Conservation (phyloP, 2,888 invertebrate genomes). For the Laothoe populi region DNA sequence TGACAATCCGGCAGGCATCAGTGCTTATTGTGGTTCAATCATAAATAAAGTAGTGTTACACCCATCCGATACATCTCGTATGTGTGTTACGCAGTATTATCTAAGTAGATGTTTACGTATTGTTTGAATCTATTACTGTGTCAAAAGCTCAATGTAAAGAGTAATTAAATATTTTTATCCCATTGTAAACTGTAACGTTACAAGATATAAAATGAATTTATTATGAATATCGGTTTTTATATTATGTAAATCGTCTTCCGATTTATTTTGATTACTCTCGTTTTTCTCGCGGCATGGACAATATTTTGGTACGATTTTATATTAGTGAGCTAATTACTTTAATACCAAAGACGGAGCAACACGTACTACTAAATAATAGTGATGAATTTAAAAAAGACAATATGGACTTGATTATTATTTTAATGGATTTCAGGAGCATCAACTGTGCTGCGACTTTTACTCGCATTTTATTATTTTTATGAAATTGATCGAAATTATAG, state of each 20-base stretch:
- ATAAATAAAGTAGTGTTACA: constrained; percentile 20
- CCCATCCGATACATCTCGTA: constrained; percentile 14
- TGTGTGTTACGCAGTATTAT: constrained; percentile 61
- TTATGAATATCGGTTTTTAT: constrained; percentile 29
- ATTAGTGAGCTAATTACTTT: constrained; percentile 14
- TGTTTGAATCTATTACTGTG: constrained; percentile 64
- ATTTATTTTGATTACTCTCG: constrained; percentile 32
- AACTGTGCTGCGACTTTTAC: constrained; percentile 9
- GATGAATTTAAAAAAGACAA: constrained; percentile 2
- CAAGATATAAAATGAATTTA: constrained; percentile 11
- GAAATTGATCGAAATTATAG: constrained; percentile 27
- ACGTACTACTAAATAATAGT: background rate
- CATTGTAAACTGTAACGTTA: constrained; percentile 29
- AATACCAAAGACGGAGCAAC: constrained; percentile 24
- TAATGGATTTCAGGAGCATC: background rate
- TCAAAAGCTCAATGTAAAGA: constrained; percentile 77
- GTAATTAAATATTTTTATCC: constrained; percentile 38
- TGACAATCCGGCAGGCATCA: too few species aligned
- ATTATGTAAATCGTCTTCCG: constrained; percentile 32
- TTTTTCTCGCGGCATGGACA: constrained; percentile 9
- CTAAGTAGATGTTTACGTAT: constrained; percentile 55
- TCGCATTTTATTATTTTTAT: constrained; percentile 25
- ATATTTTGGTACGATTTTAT: constrained; percentile 13
- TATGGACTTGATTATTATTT: background rate
- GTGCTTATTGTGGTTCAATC: constrained; percentile 9